Conservation (phyloP, 2,888 invertebrate species). For the Nasonovia ribisnigri region DNA sequence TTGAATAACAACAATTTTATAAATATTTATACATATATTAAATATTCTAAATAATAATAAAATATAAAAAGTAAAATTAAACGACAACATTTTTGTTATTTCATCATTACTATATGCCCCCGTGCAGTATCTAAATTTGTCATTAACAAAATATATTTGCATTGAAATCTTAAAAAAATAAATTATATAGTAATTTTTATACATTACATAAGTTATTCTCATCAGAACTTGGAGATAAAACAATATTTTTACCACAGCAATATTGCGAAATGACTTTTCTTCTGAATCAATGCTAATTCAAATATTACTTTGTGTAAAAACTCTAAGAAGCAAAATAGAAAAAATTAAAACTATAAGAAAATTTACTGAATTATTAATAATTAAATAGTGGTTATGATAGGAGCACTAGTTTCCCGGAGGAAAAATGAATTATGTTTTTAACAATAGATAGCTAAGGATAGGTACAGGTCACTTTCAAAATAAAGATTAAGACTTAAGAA, state of each 20-base stretch:
- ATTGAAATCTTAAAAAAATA: too few species aligned
- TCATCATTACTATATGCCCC: too few species aligned
- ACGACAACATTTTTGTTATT: too few species aligned
- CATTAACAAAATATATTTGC: too few species aligned
- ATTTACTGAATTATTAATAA: neutral
- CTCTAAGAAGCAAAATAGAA: neutral
- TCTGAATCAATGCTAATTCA: constrained; percentile 1
- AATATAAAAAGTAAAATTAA: too few species aligned
- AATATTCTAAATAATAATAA: too few species aligned
- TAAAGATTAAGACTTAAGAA: neutral
- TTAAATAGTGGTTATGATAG: neutral
- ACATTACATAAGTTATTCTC: too few species aligned
- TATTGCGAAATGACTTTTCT: neutral
- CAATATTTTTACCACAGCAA: neutral
- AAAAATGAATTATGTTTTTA: neutral
- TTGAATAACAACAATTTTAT: too few species aligned
- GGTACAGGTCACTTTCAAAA: neutral
- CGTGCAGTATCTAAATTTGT: too few species aligned
- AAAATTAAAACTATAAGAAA: neutral
- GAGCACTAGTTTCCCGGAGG: neutral
- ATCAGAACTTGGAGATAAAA: too few species aligned
- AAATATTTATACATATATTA: too few species aligned
- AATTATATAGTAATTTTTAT: too few species aligned
- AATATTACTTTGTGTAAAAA: constrained; percentile 1
- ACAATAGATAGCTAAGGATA: neutral